Percentiles rank a stretch among this genome's conserved stretches.
Conservation (phyloP, 2,113 vertebrate genomes). For the Heterotilapia buettikoferi region DNA sequence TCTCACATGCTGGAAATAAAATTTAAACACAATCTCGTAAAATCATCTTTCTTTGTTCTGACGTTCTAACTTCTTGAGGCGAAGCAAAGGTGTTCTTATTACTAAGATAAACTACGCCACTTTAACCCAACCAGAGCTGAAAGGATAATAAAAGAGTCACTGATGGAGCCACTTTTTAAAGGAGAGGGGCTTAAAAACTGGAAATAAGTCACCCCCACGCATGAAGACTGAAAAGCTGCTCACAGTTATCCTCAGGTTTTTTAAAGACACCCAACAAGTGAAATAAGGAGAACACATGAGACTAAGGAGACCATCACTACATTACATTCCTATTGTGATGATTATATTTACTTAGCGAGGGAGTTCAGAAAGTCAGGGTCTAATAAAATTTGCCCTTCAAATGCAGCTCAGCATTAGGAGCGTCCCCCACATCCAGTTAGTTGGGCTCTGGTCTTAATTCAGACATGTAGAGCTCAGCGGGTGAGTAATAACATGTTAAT, state of each 20-base stretch:
- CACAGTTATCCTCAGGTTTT: neutral
- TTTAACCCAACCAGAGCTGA: neutral
- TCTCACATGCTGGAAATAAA: neutral
- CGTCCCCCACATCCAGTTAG: neutral
- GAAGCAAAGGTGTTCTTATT: neutral
- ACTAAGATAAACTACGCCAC: fast-evolving
- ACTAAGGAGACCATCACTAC: neutral
- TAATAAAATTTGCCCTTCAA: neutral
- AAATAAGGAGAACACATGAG: fast-evolving
- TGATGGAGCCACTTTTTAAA: neutral
- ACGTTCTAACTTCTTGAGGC: neutral
- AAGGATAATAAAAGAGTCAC: neutral
- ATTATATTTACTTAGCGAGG: neutral
- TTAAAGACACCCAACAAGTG: neutral
- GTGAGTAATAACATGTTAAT: fast-evolving
- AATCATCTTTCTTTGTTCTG: neutral
- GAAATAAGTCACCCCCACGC: neutral
- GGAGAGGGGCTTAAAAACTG: fast-evolving
- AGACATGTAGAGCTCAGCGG: neutral
- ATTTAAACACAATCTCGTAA: neutral
- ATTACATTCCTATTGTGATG: fast-evolving
- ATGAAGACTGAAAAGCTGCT: neutral
- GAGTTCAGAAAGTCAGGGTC: neutral
- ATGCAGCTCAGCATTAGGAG: neutral
- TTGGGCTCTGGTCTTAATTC: fast-evolving